Conservation (phyloP, 2,113 vertebrate genomes). For the Caretta caretta region DNA sequence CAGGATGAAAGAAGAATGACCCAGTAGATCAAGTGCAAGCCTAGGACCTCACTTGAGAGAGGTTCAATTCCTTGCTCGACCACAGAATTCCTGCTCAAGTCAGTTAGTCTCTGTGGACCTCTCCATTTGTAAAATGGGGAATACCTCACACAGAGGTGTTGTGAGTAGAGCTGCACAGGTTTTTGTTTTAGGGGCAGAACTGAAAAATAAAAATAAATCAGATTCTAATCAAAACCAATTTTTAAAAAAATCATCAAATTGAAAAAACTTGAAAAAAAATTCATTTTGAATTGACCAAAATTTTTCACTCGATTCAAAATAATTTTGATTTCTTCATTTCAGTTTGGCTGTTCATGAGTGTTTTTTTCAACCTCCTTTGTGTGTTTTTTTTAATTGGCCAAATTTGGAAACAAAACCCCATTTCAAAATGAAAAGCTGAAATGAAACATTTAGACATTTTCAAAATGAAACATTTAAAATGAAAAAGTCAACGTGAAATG, state of each 20-base stretch:
- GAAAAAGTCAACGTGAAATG: background rate
- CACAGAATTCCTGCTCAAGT: background rate
- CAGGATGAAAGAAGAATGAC: slow-evolving; percentile 6
- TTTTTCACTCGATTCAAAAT: background rate
- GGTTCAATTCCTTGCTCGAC: slow-evolving; percentile 1
- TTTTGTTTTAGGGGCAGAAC: background rate
- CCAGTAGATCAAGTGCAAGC: background rate
- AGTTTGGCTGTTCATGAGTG: background rate
- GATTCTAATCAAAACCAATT: background rate
- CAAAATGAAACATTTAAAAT: background rate
- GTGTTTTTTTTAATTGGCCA: background rate
- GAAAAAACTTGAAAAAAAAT: background rate
- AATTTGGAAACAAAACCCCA: background rate
- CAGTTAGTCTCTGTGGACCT: background rate
- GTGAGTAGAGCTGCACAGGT: background rate
- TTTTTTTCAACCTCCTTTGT: background rate
- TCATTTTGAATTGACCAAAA: background rate
- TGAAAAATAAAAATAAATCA: background rate
- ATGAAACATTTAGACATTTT: background rate
- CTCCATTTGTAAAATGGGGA: background rate
- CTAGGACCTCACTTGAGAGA: background rate
- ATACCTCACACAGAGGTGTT: background rate
- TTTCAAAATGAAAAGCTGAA: background rate
- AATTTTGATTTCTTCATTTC: background rate
- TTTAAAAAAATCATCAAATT: background rate